Evolutionary conservation across 2,113 vertebrate species (phyloP), one percentile per base, ranked within the genome.

Genomic region (Carassius gibelio): DNA sequence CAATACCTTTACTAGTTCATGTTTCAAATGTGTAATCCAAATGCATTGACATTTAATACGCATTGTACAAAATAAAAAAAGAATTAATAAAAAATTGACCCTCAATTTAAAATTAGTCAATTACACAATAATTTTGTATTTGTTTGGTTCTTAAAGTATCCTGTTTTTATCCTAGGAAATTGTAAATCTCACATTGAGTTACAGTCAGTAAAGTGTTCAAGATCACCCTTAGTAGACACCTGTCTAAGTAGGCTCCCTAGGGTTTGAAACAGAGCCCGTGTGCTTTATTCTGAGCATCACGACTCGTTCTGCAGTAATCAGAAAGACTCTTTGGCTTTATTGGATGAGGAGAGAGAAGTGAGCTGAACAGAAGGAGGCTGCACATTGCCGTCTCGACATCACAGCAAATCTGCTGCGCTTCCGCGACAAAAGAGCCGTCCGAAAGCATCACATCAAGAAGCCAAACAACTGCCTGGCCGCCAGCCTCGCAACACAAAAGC

Each of bases 381-480:
- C 14, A 15, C 52, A 55, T 55, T 4, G 1, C 52, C 13, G 48
- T 80, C 82, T 64, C 55, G 64, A 75, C 26, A 13, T 76, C 77
- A 86, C 14, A 78, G 30, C 59, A 59, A 84, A 88, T 88, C 78
- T 84, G 77, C 17, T 82, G 77, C 38, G 82, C 77, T 64, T 84
- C 81, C 85, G 76, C 71, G 50, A 55, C 52, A 42, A 38, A 77
- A 8, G 52, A 45, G 50, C 62, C 78, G 64, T 81, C 79, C 82
- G 55, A 55, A 75, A 59, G 69, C 74, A 74, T 84, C 77, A 75
- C 55, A 74, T 85, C 76, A 84, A 64, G 52, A 61, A 74, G 72
- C 57, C 82, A 62, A 87, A 62, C 82, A 52, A 59, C 81, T 59
- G 75, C 52, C 55, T 7, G 52, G 52, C 52, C 7, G 42, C 42